Conservation (phyloP, 2,113 vertebrate genomes). For the Pongo pygmaeus region DNA sequence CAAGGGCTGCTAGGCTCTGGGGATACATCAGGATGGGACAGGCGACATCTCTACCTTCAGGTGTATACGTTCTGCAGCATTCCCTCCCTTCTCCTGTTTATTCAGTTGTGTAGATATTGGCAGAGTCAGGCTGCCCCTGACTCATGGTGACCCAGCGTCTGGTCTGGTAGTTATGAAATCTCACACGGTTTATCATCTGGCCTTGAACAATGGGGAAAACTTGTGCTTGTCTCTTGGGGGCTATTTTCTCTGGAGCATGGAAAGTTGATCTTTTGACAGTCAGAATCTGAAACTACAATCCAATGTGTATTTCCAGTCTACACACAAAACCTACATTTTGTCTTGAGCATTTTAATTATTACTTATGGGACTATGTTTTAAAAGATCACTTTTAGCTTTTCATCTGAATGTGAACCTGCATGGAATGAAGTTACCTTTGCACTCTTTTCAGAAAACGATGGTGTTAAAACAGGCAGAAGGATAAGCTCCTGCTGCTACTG, state of each 20-base stretch:
- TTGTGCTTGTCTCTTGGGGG: background rate
- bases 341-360: background rate
- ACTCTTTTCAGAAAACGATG: constrained; percentile 18
- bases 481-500: constrained; percentile 1
- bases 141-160: background rate
- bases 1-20: background rate
- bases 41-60: background rate
- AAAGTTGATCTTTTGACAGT: constrained; percentile 26
- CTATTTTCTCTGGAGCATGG: constrained; percentile 1
- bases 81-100: background rate
- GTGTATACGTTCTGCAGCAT: background rate
- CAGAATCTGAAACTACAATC: background rate
- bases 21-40: background rate
- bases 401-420: constrained; percentile 1
- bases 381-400: constrained; percentile 45
- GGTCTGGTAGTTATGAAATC: background rate
- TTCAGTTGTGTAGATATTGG: background rate
- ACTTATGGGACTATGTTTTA: constrained; percentile 4
- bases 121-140: background rate
- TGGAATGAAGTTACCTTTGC: background rate
- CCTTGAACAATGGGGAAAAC: background rate
- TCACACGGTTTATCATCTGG: background rate
- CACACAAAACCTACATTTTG: background rate
- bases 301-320: background rate
- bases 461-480: constrained; percentile 46